Evolutionary conservation across 1,140 invertebrate species (phyloP).

Genomic region (Drosophila equinoxialis): DNA sequence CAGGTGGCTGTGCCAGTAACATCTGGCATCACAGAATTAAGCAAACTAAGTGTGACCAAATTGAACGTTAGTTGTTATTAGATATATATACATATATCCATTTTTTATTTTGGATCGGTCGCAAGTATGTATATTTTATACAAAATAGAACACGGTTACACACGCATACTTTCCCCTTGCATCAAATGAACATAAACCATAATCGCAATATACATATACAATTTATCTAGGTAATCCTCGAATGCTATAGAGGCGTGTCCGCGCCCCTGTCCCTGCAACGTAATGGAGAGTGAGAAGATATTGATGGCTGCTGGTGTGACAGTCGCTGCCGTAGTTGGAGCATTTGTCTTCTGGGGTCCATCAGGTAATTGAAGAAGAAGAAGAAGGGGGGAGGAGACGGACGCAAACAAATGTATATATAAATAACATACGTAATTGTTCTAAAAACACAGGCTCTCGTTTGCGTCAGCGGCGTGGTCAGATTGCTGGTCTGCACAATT

Average conservation of each 20-base stretch:
- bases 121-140: conserved; percentile 8
- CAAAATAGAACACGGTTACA: background rate
- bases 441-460: conserved; percentile 80
- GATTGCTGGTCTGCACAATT: conserved; percentile 91
- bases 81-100: background rate
- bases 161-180: background rate
- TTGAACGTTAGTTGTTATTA: background rate
- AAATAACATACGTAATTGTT: background rate
- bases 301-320: conserved; percentile 88
- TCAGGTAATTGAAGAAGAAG: conserved; percentile 79
- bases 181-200: background rate
- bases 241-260: conserved; percentile 14
- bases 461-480: conserved; percentile 86
- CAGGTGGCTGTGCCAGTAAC: background rate
- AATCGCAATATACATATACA: background rate
- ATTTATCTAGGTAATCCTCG: background rate
- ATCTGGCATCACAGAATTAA: background rate
- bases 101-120: background rate
- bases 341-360: conserved; percentile 91
- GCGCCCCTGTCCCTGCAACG: background rate
- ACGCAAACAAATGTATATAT: background rate
- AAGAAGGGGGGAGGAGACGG: no score
- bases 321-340: conserved; percentile 89
- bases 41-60: conserved; percentile 4
- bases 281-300: conserved; percentile 82